Evolutionary conservation across 2,888 invertebrate species (phyloP), one percentile per base, ranked within the genome.

Genomic region (Sialis lutaria): DNA sequence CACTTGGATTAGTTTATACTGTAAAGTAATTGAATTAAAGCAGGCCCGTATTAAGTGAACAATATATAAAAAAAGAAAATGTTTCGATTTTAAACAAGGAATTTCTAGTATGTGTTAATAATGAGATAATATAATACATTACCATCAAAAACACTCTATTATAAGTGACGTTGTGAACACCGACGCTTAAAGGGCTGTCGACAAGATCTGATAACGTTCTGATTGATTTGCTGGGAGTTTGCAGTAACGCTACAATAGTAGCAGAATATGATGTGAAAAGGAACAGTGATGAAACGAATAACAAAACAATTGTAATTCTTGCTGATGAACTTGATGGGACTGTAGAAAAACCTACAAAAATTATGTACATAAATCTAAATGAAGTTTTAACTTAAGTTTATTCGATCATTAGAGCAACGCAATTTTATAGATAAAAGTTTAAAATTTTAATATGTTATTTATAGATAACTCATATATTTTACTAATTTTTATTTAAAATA

Each of bases 221-320:
- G 47, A 78, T 67, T 12, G 74, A 70, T 55, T 69, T 61, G 58
- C 75, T 75, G n/a, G 77, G 75, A 53, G 73, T 69, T 61, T 77
- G 77, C 53, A 78, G 62, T 49, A 78, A 63, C 9, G 74, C 72
- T 51, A 78, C 77, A 52, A 78, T 72, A 62, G 75, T 77, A 22
- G 77, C 77, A n/a, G 77, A 75, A 60, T 75, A 78, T 1, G 77
- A 73, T 4, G 77, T 78, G 58, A 74, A 77, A 33, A 72, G 58
- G 59, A 77, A 77, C 42, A 77, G 59, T 1, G 74, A 67, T 1
- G 72, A 62, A 44, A 74, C 60, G 53, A 75, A 67, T 44, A 72
- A 67, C 47, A 68, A 67, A 52, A 77, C 70, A 53, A 77, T 68
- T 43, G 72, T 68, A 50, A 74, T 59, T 6, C 77, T 67, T 1